Evolutionary conservation across 1,140 invertebrate genomes (phyloP).

Genomic region (Calliphora vicina): DNA sequence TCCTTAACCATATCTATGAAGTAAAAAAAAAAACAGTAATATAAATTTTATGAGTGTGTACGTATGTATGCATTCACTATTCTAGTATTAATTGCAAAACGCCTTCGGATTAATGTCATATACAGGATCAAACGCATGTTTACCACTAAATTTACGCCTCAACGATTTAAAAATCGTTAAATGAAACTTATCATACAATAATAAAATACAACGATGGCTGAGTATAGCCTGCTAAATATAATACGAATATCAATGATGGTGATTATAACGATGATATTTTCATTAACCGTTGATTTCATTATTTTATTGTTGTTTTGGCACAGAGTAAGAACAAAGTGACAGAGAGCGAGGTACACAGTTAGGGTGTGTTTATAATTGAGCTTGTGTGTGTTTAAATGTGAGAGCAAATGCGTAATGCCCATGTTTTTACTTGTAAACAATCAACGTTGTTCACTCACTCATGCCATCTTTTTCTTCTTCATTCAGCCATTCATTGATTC

Average conservation of each 20-base stretch:
- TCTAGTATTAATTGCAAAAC: slow-evolving; percentile 23
- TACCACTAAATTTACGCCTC: slow-evolving; percentile 44
- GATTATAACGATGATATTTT: background rate
- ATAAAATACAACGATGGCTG: background rate
- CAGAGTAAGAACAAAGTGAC: background rate
- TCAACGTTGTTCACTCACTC: background rate
- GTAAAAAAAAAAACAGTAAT: background rate
- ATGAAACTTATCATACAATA: background rate
- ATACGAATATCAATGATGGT: background rate
- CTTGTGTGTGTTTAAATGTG: background rate
- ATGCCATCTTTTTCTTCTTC: background rate
- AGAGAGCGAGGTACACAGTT: background rate
- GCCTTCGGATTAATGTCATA: slow-evolving; percentile 41
- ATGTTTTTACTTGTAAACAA: too few relatives aligned
- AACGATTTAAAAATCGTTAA: slow-evolving; percentile 24
- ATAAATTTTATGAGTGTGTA: background rate
- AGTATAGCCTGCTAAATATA: too few relatives aligned
- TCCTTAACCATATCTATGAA: too few relatives aligned
- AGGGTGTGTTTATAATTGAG: background rate
- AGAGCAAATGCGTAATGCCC: too few relatives aligned
- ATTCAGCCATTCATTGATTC: background rate
- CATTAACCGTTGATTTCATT: background rate
- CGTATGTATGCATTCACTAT: background rate
- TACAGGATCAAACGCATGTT: slow-evolving; percentile 36
- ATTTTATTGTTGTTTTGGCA: too few relatives aligned